phyloP scores from a whole-genome alignment of 2,113 vertebrate genomes.

The Actinemys pallida region DNA sequence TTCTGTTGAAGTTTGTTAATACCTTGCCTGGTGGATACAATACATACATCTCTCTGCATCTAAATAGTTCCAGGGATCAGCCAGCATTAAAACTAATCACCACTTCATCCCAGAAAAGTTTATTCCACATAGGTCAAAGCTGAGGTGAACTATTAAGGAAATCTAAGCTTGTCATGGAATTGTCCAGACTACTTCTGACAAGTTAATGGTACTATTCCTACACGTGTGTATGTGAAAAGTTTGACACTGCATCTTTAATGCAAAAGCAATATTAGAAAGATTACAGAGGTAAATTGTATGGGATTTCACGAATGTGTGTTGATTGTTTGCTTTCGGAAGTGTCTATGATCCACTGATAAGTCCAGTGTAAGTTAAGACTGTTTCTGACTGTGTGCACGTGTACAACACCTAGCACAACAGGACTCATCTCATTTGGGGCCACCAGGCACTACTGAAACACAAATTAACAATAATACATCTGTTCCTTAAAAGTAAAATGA shows the following conservation, averaged over 20 bases:
- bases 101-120: constrained; percentile 18
- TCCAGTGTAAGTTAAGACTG: not conserved
- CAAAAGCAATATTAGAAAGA: not conserved
- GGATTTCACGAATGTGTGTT: not conserved
- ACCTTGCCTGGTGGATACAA: too few relatives aligned
- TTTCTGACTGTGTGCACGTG: not conserved
- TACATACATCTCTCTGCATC: not conserved
- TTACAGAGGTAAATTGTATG: not conserved
- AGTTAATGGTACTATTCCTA: not conserved
- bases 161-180: not conserved
- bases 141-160: not conserved
- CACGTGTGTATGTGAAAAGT: not conserved
- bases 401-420: not conserved
- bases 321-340: not conserved
- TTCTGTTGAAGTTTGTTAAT: too few relatives aligned
- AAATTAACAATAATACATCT: not conserved
- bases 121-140: not conserved
- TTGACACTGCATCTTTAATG: accelerated
- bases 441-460: not conserved
- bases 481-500: not conserved
- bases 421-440: not conserved
- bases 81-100: constrained; percentile 31
- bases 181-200: not conserved
- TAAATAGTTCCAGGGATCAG: constrained; percentile 12
- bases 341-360: not conserved